Conservation (phyloP, 2,888 invertebrate species). For the Omphaloscelis lunosa region DNA sequence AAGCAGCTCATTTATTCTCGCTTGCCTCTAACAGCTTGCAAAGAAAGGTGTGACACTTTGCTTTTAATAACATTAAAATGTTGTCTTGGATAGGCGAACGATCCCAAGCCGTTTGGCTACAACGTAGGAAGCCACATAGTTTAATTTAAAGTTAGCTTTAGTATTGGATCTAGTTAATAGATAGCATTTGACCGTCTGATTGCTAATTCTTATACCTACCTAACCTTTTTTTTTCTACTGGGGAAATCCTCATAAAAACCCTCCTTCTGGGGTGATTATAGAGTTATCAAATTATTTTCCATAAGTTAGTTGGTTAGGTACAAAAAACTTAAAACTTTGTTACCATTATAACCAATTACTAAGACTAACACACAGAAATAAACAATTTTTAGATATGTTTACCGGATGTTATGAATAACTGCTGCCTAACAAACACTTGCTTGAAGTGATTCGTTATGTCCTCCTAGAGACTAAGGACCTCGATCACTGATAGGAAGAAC, state of each 20-base stretch:
- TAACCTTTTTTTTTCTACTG: background rate
- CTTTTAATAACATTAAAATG: conserved; percentile 38
- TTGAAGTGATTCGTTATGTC: background rate
- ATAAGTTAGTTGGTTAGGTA: too few relatives aligned
- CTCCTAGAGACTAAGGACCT: background rate
- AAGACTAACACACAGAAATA: too few relatives aligned
- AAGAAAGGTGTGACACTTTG: conserved; percentile 27
- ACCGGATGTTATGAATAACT: too few relatives aligned
- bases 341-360: too few relatives aligned
- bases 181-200: background rate
- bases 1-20: conserved; percentile 48
- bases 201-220: background rate
- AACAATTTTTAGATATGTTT: too few relatives aligned
- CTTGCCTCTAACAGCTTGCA: conserved; percentile 35
- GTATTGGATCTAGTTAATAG: background rate
- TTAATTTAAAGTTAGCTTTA: conserved; percentile 3
- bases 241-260: background rate
- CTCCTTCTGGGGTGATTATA: too few relatives aligned
- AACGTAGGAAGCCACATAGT: too few relatives aligned
- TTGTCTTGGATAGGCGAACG: background rate
- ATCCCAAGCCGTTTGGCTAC: background rate
- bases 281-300: too few relatives aligned
- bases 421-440: too few relatives aligned
- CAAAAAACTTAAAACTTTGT: too few relatives aligned
- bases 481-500: background rate